Evolutionary conservation across 2,797 vertebrate species (phyloP).

Genomic region (Sebastes taczanowskii): DNA sequence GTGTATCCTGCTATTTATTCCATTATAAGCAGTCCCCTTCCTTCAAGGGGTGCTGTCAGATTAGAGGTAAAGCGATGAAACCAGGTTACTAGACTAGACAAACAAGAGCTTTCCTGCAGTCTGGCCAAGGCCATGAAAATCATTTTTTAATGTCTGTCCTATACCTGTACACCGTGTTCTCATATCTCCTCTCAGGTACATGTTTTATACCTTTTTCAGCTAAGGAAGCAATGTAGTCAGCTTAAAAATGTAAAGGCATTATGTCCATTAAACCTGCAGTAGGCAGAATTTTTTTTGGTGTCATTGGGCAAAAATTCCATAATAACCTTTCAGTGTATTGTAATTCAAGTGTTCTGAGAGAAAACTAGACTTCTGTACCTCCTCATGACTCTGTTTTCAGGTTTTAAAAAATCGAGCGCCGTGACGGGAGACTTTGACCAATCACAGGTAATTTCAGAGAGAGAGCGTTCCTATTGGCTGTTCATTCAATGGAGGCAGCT

Average conservation of each 20-base stretch:
- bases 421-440: no score
- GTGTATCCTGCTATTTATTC: conserved; percentile 39
- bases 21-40: conserved; percentile 57
- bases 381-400: no score
- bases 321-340: no score
- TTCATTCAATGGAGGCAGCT: no score
- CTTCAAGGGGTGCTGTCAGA: conserved; percentile 29
- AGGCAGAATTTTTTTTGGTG: not conserved
- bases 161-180: not conserved
- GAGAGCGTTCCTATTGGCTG: no score
- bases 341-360: no score
- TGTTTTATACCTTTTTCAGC: not conserved
- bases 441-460: no score
- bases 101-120: conserved; percentile 11
- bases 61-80: conserved; percentile 42
- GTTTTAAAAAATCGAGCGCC: no score
- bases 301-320: no score
- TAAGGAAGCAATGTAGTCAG: not conserved
- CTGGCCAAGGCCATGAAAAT: not conserved
- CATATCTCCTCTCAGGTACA: not conserved
- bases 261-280: not conserved
- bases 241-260: not conserved
- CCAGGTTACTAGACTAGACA: conserved; percentile 32
- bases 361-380: no score
- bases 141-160: not conserved